Base-by-base conservation (phyloP, 1,140 invertebrate species). In the Pissodes strobi region DNA sequence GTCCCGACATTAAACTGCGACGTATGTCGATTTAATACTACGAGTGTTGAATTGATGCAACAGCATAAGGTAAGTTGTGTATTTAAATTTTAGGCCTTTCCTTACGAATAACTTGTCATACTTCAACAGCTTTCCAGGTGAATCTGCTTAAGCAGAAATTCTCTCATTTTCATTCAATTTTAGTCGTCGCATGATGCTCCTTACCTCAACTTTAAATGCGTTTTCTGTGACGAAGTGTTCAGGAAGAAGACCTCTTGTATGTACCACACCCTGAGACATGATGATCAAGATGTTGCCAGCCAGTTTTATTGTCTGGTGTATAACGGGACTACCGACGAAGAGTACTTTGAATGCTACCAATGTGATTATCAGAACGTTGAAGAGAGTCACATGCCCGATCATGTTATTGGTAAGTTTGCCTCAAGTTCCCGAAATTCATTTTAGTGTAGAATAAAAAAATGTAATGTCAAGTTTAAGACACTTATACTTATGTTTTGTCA, bases 261-360 rank as follows among this genome's bases (percentile, higher is more conserved):
- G 63, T 49, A 51, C 37, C 63, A 65, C 23, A 58, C 51, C 21
- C n/a, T 58, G 6, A 22, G 34, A 0, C 63, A 65, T 37, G 55
- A 65, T 4, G 63, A 65, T 21, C 59, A 57, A 23, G 53, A 57
- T 23, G 43, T 65, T 8, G 63, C 43, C 13, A 58, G 25, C 17
- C 18, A 39, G 38, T 65, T 65, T 22, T 65, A 51, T 23, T 65
- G 63, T 22, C 9, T 43, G 3, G 53, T 58, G 5, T 30, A 34
- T 15, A 65, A 52, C 17, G 12, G n/a, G 13, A 9, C 10, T n/a
- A 30, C 37, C 2, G 22, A 30, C 5, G 56, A 57, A 30, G 53
- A 65, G 22, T 57, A 57, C 19, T 65, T 39, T 37, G 63, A 65
- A 17, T 65, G 63, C 19, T 65, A 43, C 18, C 63, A 65, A 27